Evolutionary conservation across 64 coral and sea anemone genomes (phyloP).

Genomic region (Cladopsammia gracilis): DNA sequence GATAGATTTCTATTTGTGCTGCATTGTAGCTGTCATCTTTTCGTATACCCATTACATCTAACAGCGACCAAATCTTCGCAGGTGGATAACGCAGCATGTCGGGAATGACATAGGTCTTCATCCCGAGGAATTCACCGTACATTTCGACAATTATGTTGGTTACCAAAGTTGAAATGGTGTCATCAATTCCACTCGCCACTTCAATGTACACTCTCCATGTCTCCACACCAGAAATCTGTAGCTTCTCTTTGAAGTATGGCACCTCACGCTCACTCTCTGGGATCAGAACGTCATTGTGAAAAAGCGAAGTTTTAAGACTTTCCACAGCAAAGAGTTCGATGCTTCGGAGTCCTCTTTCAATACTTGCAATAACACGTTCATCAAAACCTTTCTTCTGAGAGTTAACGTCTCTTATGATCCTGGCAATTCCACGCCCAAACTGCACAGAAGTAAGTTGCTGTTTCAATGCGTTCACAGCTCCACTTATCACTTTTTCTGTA

Average conservation of each 20-base stretch:
- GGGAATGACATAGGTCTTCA: conserved; percentile 11
- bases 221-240: background rate
- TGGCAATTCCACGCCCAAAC: background rate
- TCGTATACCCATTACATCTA: conserved; percentile 46
- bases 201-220: conserved; percentile 62
- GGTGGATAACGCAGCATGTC: conserved; percentile 36
- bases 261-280: conserved; percentile 61
- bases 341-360: background rate
- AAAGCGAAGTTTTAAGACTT: conserved; percentile 60
- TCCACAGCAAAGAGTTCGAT: background rate
- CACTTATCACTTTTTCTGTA: background rate
- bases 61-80: conserved; percentile 19
- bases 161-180: background rate
- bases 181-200: background rate
- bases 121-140: conserved; percentile 31
- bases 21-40: conserved; percentile 27
- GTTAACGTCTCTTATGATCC: background rate
- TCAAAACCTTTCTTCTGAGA: background rate
- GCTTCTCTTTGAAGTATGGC: conserved; percentile 58
- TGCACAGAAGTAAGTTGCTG: background rate
- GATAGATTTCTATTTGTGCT: background rate
- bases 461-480: background rate
- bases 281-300: conserved; percentile 10
- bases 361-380: background rate
- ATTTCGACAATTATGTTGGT: conserved; percentile 62